Conservation (phyloP, 2,797 vertebrate genomes). For the Argentina silus region DNA sequence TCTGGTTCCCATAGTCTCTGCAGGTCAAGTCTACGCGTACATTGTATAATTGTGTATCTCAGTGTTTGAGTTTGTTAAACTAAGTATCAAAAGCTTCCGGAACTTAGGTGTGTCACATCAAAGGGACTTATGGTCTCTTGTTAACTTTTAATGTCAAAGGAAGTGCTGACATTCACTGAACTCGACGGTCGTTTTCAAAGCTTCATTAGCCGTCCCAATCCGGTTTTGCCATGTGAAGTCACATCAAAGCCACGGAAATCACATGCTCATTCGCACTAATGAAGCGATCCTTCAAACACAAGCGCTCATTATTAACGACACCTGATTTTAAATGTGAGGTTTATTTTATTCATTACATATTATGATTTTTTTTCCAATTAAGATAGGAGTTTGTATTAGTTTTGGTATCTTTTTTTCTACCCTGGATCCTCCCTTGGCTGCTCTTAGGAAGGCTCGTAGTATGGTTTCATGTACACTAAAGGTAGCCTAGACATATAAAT, state of each 20-base stretch:
- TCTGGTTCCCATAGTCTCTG: background rate
- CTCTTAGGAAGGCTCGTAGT: background rate
- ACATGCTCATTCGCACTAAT: conserved; percentile 46
- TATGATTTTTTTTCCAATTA: background rate
- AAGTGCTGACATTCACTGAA: conserved; percentile 63
- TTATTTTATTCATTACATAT: conserved; percentile 2
- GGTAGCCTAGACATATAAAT: background rate
- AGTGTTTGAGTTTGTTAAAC: conserved; percentile 66
- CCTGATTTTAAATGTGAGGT: conserved; percentile 15
- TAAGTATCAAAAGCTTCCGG: conserved; percentile 65
- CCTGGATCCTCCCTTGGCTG: background rate
- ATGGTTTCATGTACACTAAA: background rate
- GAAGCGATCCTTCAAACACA: conserved; percentile 38
- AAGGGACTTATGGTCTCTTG: conserved; percentile 66
- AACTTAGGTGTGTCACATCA: conserved; percentile 68
- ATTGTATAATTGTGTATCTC: conserved; percentile 20
- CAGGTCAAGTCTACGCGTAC: background rate
- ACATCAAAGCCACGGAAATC: conserved; percentile 65
- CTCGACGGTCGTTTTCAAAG: conserved; percentile 42
- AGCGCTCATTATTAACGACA: conserved; percentile 15
- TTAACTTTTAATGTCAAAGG: conserved; percentile 65
- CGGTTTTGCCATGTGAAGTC: conserved; percentile 65
- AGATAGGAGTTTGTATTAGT: background rate
- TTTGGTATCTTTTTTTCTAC: background rate
- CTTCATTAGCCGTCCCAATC: conserved; percentile 65